phyloP scores from a whole-genome alignment of 1,140 invertebrate genomes.

The Rhagoletis zephyria region DNA sequence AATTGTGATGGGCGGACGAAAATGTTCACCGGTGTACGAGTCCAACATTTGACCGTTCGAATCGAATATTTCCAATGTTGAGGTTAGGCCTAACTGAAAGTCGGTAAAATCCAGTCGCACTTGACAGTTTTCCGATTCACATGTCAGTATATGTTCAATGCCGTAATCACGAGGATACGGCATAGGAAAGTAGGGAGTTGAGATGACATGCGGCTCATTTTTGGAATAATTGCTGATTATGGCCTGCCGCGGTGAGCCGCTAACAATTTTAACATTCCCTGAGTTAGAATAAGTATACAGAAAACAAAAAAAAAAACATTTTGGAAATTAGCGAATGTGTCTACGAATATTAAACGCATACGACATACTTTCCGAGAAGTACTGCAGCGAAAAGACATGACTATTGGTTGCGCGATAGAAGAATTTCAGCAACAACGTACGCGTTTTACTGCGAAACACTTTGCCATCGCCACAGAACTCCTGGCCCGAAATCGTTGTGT shows the following conservation, averaged over 20 bases:
- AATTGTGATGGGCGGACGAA: constrained; percentile 81
- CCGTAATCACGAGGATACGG: constrained; percentile 81
- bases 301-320: neutral
- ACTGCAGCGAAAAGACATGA: constrained; percentile 80
- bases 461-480: constrained; percentile 78
- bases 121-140: constrained; percentile 75
- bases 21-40: constrained; percentile 79
- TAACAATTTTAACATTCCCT: constrained; percentile 80
- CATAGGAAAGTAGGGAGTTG: constrained; percentile 81
- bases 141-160: constrained; percentile 80
- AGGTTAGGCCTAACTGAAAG: constrained; percentile 80
- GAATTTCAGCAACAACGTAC: constrained; percentile 78
- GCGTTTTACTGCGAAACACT: constrained; percentile 78
- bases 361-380: constrained; percentile 79
- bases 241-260: constrained; percentile 72
- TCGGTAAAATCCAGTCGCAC: constrained; percentile 81
- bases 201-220: constrained; percentile 71
- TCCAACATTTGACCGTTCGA: constrained; percentile 80
- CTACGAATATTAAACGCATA: neutral
- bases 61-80: constrained; percentile 84
- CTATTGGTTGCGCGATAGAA: constrained; percentile 78
- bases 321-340: neutral
- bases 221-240: constrained; percentile 67
- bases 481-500: constrained; percentile 77
- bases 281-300: constrained; percentile 39